These are phyloP conservation scores for Polyploca ridens DNA, from an alignment of 2,888 invertebrate species.

Conservation along the genomic window DNA sequence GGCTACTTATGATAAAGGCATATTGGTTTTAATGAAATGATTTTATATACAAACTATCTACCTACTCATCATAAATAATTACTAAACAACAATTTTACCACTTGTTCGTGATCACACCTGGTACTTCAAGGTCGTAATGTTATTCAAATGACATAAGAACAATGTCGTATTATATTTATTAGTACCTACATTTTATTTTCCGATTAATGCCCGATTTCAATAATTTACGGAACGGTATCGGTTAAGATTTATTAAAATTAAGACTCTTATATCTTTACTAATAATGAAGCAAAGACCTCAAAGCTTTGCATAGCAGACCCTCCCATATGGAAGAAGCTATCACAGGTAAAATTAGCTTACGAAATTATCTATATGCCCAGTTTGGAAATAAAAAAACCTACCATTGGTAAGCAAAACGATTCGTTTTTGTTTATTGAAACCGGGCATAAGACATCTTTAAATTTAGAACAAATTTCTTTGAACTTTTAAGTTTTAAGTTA, in stretches of 20 bases:
- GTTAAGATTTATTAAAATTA: too few relatives aligned
- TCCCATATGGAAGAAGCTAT: too few relatives aligned
- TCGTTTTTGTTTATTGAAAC: too few relatives aligned
- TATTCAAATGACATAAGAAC: conserved; percentile 36
- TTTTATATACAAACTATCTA: background rate
- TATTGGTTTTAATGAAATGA: background rate
- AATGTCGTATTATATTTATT: conserved; percentile 15
- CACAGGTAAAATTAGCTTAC: too few relatives aligned
- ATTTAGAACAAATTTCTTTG: conserved; percentile 4
- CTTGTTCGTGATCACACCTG: conserved; percentile 17
- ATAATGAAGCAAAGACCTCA: too few relatives aligned
- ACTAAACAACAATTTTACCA: conserved; percentile 10
- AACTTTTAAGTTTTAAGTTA: background rate
- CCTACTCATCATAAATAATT: conserved; percentile 7
- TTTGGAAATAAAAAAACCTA: too few relatives aligned
- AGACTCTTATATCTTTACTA: too few relatives aligned
- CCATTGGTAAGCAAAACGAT: too few relatives aligned
- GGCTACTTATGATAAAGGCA: background rate
- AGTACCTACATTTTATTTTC: background rate
- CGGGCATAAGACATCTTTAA: background rate
- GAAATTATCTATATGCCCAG: too few relatives aligned
- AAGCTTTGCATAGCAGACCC: too few relatives aligned
- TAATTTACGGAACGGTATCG: too few relatives aligned
- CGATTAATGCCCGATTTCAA: too few relatives aligned
- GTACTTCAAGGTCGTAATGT: conserved; percentile 34